Evolutionary conservation across 2,888 invertebrate genomes (phyloP), one percentile per base, ranked within the genome.

Genomic region (Drosophila basisetae): DNA sequence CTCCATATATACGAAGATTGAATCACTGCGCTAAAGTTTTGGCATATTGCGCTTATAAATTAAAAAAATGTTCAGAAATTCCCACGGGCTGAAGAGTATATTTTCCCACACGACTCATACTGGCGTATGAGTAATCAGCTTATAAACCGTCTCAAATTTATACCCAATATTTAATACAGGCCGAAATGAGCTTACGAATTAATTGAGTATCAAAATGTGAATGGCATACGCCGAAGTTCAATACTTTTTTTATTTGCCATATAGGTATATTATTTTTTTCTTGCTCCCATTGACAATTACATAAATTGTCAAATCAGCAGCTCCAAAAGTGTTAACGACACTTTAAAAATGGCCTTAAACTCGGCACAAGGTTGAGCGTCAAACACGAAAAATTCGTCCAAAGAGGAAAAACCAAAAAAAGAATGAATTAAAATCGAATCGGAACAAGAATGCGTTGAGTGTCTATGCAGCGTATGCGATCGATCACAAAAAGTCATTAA

Each of bases 401-500:
- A 67, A 63, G 30, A 7, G 63, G 53, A 53, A 61, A 39, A 39
- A 28, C 28, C 25, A 30, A 30, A 52, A 28, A 18, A 18, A 52
- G 18, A 52, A 28, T n/a, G n/a, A 52, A 52, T 30, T 11, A 9
- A 30, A 61, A 41, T 13, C 39, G 35, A 50, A 65, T 61, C 65
- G 61, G 50, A 59, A 62, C 35, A 54, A 22, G 35, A 58, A 41
- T 56, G 39, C 62, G 53, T 62, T 41, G n/a, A 30, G 13, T 60
- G 70, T 83, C 72, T 85, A 74, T 72, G 84, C 86, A 82, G 50
- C 56, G 80, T 74, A 82, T 84, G 70, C 63, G 77, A 84, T 80
- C 75, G 75, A 84, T 84, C 80, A 80, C 72, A 80, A 77, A 74
- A 82, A 69, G 82, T 83, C 82, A 85, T 81, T 83, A 85, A 83